Conservation (phyloP, 2,113 vertebrate genomes). For the Tenrec ecaudatus region DNA sequence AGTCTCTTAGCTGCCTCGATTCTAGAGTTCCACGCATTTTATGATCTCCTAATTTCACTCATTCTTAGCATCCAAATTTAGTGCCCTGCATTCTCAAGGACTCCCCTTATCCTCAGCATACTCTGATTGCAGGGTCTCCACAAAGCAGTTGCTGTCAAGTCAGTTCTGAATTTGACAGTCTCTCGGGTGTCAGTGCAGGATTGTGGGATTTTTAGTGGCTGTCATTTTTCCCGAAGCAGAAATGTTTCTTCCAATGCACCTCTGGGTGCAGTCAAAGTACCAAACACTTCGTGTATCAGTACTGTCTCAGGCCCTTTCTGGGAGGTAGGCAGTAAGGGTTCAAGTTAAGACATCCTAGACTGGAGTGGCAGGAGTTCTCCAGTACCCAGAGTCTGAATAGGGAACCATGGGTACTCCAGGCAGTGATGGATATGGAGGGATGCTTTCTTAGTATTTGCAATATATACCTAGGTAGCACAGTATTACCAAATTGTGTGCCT, state of each 20-base stretch:
- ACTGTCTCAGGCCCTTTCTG: too few relatives aligned
- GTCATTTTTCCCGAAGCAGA: background rate
- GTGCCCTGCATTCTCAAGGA: background rate
- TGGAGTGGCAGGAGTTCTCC: background rate
- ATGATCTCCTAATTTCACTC: background rate
- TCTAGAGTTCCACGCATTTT: background rate
- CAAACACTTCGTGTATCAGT: background rate
- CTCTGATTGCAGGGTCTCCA: background rate
- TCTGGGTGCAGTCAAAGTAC: background rate
- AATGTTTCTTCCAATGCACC: background rate
- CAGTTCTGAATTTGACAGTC: background rate
- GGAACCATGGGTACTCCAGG: background rate
- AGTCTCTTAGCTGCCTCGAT: background rate
- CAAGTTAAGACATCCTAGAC: too few relatives aligned
- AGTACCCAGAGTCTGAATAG: background rate
- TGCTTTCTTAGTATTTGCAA: background rate
- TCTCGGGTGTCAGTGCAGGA: background rate
- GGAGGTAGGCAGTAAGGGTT: background rate
- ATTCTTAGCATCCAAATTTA: background rate
- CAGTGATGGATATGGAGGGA: background rate
- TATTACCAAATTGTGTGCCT: slow-evolving; percentile 18
- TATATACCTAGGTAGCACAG: background rate
- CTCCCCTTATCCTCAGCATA: background rate
- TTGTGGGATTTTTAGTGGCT: background rate
- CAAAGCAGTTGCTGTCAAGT: background rate